These are phyloP conservation scores for Sthenelais limicola DNA, from an alignment of 2,888 invertebrate genomes.

Conservation along the genomic window DNA sequence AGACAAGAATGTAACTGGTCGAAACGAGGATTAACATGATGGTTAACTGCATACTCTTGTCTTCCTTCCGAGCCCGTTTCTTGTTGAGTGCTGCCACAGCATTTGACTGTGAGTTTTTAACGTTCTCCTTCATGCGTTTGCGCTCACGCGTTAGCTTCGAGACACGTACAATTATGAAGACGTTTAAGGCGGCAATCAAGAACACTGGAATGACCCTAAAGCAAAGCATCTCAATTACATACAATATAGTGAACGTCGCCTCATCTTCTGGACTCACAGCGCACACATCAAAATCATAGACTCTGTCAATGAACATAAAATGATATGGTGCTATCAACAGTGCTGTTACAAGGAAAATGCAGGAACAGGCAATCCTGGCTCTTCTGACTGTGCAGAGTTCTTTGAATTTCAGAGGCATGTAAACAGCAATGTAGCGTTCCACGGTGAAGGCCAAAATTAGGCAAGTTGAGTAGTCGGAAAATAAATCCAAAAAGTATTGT, in stretches of 20 bases:
- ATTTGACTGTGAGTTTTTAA: conserved; percentile 10
- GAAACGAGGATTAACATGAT: conserved; percentile 56
- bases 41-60: conserved; percentile 52
- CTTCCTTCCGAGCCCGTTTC: conserved; percentile 38
- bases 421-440: conserved; percentile 53
- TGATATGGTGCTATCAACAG: conserved; percentile 51
- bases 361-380: conserved; percentile 45
- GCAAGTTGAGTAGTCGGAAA: conserved; percentile 53
- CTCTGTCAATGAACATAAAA: conserved; percentile 46
- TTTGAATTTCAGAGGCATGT: conserved; percentile 53
- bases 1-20: conserved; percentile 53
- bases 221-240: conserved; percentile 48
- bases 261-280: conserved; percentile 42
- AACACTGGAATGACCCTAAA: conserved; percentile 53
- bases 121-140: conserved; percentile 27
- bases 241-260: conserved; percentile 44
- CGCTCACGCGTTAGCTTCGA: conserved; percentile 27
- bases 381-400: conserved; percentile 52
- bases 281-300: conserved; percentile 45
- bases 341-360: conserved; percentile 44
- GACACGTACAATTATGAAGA: conserved; percentile 53
- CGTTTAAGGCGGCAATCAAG: conserved; percentile 53
- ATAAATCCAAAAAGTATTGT: conserved; percentile 52
- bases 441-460: conserved; percentile 55
- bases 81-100: background rate